Evolutionary conservation across 2,113 vertebrate species (phyloP).

Genomic region (Apus apus): DNA sequence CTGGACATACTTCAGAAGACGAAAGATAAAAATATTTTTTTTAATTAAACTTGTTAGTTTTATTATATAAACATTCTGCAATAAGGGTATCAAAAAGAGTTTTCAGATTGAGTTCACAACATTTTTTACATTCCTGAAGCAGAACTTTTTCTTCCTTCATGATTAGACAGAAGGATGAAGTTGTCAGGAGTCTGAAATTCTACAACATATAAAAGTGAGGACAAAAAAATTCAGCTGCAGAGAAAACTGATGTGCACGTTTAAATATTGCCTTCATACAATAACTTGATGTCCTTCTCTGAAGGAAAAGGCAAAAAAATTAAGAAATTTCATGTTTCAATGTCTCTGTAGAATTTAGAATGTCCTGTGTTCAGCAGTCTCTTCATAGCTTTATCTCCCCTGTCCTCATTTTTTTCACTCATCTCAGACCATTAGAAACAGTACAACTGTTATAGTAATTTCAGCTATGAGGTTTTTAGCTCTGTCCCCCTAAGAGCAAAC

Average conservation of each 20-base stretch:
- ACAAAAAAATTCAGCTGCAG: not conserved
- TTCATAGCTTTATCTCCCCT: not conserved
- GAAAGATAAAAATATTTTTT: not conserved
- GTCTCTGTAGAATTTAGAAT: not conserved
- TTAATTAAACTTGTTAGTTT: not conserved
- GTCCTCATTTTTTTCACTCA: not conserved
- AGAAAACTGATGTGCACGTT: not conserved
- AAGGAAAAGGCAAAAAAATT: not conserved
- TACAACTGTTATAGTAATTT: not conserved
- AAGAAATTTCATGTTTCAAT: not conserved
- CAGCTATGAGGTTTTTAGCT: not conserved
- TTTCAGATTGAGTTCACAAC: not conserved
- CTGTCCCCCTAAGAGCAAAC: not conserved
- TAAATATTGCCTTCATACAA: not conserved
- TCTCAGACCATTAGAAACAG: not conserved
- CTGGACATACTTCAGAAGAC: not conserved
- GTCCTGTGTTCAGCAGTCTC: not conserved
- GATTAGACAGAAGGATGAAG: not conserved
- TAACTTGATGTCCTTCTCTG: not conserved
- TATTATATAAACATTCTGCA: not conserved
- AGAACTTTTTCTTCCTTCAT: not conserved
- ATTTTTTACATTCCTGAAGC: constrained; percentile 2
- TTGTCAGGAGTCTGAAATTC: not conserved
- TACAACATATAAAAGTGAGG: not conserved
- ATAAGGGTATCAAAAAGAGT: not conserved